A percentile compares a stretch with the other conserved stretches of the same genome.
Evolutionary conservation across 2,797 vertebrate genomes (phyloP).

Genomic region (Tragelaphus eurycerus): DNA sequence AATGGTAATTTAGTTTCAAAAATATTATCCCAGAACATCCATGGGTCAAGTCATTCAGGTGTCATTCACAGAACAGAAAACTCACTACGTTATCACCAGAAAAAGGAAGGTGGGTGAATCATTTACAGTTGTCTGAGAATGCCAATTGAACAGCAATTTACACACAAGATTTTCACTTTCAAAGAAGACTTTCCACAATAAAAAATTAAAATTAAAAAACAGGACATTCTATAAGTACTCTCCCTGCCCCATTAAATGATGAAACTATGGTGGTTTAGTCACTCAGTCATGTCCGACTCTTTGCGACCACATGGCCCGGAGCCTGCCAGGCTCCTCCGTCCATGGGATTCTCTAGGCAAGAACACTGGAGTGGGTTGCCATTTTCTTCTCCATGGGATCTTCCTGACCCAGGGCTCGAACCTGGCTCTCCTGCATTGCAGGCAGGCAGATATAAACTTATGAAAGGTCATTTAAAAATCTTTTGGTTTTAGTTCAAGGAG

Average conservation of each 20-base stretch:
- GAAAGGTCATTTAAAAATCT: neutral
- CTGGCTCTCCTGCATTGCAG: neutral
- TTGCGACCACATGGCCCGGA: neutral
- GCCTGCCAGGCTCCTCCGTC: neutral
- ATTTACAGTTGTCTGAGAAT: slow-evolving; percentile 73
- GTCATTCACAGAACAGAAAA: slow-evolving; percentile 59
- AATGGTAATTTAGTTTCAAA: slow-evolving; percentile 76
- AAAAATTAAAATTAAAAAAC: slow-evolving; percentile 47
- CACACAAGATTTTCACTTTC: neutral
- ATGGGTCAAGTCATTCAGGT: slow-evolving; percentile 65
- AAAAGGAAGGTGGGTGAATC: slow-evolving; percentile 71
- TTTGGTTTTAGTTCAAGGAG: slow-evolving; percentile 10
- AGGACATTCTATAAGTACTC: slow-evolving; percentile 10
- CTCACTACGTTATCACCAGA: neutral
- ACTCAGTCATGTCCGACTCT: neutral
- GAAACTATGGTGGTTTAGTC: neutral
- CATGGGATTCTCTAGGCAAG: neutral
- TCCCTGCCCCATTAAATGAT: neutral
- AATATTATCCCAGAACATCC: slow-evolving; percentile 68
- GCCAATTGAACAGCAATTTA: slow-evolving; percentile 61
- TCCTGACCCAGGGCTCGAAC: neutral
- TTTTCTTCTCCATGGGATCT: neutral
- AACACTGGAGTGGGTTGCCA: neutral
- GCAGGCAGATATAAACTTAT: slow-evolving; percentile 1
- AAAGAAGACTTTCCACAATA: slow-evolving; percentile 49